These are phyloP conservation scores for Indicator maculatus DNA, from an alignment of 2,113 vertebrate species.

Conservation along the genomic window DNA sequence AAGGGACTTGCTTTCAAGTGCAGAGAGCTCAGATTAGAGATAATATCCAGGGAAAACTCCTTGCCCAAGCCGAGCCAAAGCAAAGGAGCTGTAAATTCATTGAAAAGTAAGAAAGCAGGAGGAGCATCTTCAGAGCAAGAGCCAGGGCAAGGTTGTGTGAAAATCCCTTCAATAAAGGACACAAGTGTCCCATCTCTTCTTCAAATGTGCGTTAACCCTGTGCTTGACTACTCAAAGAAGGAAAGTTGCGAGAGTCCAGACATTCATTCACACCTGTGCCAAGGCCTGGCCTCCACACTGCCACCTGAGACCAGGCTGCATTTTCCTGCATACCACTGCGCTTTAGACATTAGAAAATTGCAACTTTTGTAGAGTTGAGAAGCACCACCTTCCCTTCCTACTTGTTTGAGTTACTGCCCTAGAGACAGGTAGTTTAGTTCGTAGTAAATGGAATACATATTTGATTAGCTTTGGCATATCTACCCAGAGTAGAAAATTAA, in stretches of 20 bases:
- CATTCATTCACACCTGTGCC: rapidly evolving
- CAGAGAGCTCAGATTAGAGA: background rate
- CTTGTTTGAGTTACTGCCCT: background rate
- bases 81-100: background rate
- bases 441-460: background rate
- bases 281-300: rapidly evolving
- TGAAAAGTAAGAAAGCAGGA: background rate
- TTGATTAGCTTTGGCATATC: background rate
- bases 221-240: background rate
- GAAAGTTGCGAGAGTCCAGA: rapidly evolving
- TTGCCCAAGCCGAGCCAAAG: background rate
- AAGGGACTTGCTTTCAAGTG: background rate
- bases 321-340: background rate
- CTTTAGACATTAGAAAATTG: background rate
- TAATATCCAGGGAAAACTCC: background rate
- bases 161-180: background rate
- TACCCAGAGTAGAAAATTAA: background rate
- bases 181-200: background rate
- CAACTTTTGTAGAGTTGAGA: background rate
- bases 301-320: rapidly evolving
- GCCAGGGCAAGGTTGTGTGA: background rate
- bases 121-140: background rate
- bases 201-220: rapidly evolving
- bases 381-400: background rate
- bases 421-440: background rate